Conservation (phyloP, 2,797 vertebrate species). For the Mormyrops boulengeri region DNA sequence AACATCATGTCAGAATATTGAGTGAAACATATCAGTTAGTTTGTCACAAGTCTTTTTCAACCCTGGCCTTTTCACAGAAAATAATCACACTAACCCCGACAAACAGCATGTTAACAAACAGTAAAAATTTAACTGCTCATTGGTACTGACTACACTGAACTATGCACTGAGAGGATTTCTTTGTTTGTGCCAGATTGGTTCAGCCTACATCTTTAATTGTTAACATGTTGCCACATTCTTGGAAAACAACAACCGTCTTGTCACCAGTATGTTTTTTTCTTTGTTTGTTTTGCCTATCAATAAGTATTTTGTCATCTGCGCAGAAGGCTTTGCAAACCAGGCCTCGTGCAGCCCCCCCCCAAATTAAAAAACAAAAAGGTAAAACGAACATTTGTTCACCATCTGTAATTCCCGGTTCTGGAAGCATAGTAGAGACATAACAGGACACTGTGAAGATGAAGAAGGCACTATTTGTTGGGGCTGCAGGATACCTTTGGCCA, state of each 20-base stretch:
- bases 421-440: neutral
- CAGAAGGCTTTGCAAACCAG: slow-evolving; percentile 44
- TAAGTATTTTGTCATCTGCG: slow-evolving; percentile 39
- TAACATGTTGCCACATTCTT: slow-evolving; percentile 45
- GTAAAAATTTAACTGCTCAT: slow-evolving; percentile 9
- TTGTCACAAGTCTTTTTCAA: neutral
- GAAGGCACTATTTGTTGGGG: neutral
- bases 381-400: slow-evolving; percentile 53
- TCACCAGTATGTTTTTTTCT: slow-evolving; percentile 30
- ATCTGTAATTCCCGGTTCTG: slow-evolving; percentile 53
- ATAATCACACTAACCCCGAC: neutral
- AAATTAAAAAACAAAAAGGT: slow-evolving; percentile 18
- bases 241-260: slow-evolving; percentile 43
- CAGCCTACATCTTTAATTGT: neutral
- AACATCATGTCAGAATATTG: neutral
- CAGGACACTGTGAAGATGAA: slow-evolving; percentile 35
- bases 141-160: neutral
- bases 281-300: slow-evolving; percentile 33
- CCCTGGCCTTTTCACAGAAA: neutral
- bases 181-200: neutral
- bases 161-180: neutral
- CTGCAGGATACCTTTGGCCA: slow-evolving; percentile 27
- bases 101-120: slow-evolving; percentile 1
- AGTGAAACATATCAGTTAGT: neutral
- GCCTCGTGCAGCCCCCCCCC: slow-evolving; percentile 51